Percentiles rank a stretch among this genome's conserved stretches.
Conservation (phyloP, 2,888 invertebrate genomes). For the Plemyria rubiginata region DNA sequence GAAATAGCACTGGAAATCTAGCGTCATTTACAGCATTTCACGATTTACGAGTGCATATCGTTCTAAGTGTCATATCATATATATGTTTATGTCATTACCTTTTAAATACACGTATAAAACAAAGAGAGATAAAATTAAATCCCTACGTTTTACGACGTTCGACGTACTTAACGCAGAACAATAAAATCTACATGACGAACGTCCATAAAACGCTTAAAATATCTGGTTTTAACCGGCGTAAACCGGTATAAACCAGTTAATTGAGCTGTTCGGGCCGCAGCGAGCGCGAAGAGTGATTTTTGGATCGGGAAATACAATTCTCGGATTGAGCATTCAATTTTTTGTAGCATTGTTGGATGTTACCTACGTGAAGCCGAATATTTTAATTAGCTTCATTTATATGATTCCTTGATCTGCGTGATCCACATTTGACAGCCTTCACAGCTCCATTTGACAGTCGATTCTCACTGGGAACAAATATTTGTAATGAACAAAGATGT, state of each 20-base stretch:
- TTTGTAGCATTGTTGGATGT: constrained; percentile 1
- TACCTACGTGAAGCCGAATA: not conserved
- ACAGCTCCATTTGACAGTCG: no score
- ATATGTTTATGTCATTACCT: constrained; percentile 3
- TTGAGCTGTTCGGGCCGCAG: constrained; percentile 40
- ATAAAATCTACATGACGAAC: constrained; percentile 42
- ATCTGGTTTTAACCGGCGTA: constrained; percentile 39
- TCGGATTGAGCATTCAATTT: constrained; percentile 9
- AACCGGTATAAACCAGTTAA: constrained; percentile 45
- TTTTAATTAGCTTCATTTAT: not conserved
- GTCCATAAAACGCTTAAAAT: constrained; percentile 50
- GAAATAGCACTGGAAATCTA: no score
- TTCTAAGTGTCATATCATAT: constrained; percentile 3
- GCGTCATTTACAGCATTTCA: not conserved
- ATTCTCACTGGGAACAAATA: no score
- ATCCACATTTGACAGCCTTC: no score
- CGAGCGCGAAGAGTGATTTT: constrained; percentile 32
- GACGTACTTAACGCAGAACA: constrained; percentile 38
- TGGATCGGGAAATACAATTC: constrained; percentile 20
- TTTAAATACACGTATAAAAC: constrained; percentile 29
- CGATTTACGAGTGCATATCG: not conserved
- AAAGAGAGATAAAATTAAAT: constrained; percentile 35
- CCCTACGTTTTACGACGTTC: constrained; percentile 38
- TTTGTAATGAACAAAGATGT: no score
- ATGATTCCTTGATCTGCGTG: no score